Base-by-base conservation (phyloP, 92 coral and sea anemone genomes). In the Porites cylindrica region DNA sequence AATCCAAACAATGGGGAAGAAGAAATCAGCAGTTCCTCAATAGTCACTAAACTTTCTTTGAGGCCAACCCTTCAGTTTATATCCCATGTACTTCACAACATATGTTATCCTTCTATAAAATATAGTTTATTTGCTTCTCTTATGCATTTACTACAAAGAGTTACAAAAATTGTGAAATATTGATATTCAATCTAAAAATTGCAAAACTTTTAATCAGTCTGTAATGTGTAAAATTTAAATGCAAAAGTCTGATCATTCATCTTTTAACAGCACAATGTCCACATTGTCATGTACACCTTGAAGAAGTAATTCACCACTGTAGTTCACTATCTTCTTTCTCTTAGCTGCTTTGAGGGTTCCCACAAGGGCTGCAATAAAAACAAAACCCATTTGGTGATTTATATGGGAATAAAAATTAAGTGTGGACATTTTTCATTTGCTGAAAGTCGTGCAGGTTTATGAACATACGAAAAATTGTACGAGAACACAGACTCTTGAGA, bases 211-310 rank as follows among this genome's bases (percentile, higher is more conserved):
- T 38, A 38, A 38, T 38, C 47, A 38, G 47, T 38, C 47, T 38
- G 47, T 38, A 38, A 38, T 38, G 47, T 38, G 5, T 38, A 38
- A 38, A 38, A 38, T 38, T 38, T 38, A 38, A 38, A 38, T 38
- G 47, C 47, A 38, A 38, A 38, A 4, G 47, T 38, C 47, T 38
- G 71, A 87, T 29, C 76, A 85, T 54, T 92, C 93, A 59, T 92
- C 92, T 79, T 88, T 84, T 56, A 97, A 85, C 77, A 97, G 90
- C 56, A 97, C 87, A 80, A 97, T 93, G 62, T 97, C 99, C 38
- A 97, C 99, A 74, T 92, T 90, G 81, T 97, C 96, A 60, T 97
- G 99, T 74, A 97, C 99, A 18, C 99, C 99, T 89, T 97, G 99
- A 11, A 97, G 96, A 20, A 97, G 83, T 74, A 97, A 85, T 82